Base-by-base conservation (phyloP, 2,888 invertebrate species). In the Apodemia mormo region DNA sequence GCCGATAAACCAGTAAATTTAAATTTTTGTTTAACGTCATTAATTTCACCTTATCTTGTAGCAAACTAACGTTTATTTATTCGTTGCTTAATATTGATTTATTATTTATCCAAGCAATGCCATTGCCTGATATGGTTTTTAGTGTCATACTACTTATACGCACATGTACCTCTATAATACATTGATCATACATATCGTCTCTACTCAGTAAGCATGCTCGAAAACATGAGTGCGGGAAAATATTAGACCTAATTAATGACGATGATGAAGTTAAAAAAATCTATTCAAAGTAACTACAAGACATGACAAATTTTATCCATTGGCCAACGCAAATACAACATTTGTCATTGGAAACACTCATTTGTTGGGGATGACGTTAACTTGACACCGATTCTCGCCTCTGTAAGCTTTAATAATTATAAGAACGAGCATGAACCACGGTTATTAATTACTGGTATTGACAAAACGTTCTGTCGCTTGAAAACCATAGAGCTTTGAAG, bases 291-390 rank as follows among this genome's bases (percentile, higher is more conserved):
- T 4, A 58, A 29, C 29, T 29, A 58, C 29, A 58, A 61, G 61
- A 61, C 61, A 30, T 84, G 81, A 77, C 83, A 77, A 86, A 87
- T 82, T 83, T 75, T 74, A 79, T 79, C 77, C 75, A 77, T 78
- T 78, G 78, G 79, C 77, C 75, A 79, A 80, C 80, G 81, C 82
- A 80, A 87, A 87, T 83, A 82, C 84, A 83, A 85, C 89, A 91
- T 92, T 90, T 90, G 90, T 92, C 91, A 90, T 88, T 82, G 81
- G 81, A 81, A 88, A 82, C 82, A 84, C 85, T 91, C 90, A 91
- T 92, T 92, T 90, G 90, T 88, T 84, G 81, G 82, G 86, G 86
- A 82, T 89, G 90, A 92, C 90, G 88, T 89, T 86, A 89, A 91
- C 90, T 90, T 89, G 90, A 92, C 85, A 83, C 86, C 81, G 78